These are phyloP conservation scores for Astyanax mexicanus DNA, from an alignment of 2,797 vertebrate species.

Conservation along the genomic window DNA sequence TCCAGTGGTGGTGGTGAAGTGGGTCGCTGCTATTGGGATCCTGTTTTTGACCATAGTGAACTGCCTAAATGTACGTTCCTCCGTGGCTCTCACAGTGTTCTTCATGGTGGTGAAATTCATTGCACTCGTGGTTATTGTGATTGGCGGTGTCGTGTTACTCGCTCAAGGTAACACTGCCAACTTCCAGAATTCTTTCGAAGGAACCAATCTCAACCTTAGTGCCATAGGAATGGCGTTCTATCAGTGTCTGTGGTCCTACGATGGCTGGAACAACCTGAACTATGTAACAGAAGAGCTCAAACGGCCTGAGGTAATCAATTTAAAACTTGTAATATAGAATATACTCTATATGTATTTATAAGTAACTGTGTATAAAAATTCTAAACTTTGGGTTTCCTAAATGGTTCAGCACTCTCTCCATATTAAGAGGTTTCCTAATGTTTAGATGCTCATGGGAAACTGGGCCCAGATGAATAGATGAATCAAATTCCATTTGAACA, in stretches of 20 bases:
- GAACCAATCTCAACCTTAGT: constrained; percentile 74
- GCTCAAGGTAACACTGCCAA: constrained; percentile 72
- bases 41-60: constrained; percentile 78
- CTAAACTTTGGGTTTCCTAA: too few relatives aligned
- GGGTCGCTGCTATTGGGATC: constrained; percentile 80
- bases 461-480: too few relatives aligned
- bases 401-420: too few relatives aligned
- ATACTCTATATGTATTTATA: too few relatives aligned
- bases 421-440: too few relatives aligned
- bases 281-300: constrained; percentile 86
- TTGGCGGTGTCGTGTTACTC: constrained; percentile 79
- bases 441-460: too few relatives aligned
- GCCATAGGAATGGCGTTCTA: constrained; percentile 85
- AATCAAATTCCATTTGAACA: too few relatives aligned
- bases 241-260: constrained; percentile 90
- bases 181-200: constrained; percentile 82
- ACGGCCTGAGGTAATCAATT: constrained; percentile 82
- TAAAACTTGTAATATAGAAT: neutral
- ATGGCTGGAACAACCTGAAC: constrained; percentile 91
- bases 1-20: constrained; percentile 72
- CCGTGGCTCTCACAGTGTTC: constrained; percentile 80
- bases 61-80: constrained; percentile 81
- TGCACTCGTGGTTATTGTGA: constrained; percentile 78
- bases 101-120: constrained; percentile 84
- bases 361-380: too few relatives aligned